A percentile compares a stretch with the other conserved stretches of the same genome.
Conservation (phyloP, 2,888 invertebrate species). For the Aquatica leii region DNA sequence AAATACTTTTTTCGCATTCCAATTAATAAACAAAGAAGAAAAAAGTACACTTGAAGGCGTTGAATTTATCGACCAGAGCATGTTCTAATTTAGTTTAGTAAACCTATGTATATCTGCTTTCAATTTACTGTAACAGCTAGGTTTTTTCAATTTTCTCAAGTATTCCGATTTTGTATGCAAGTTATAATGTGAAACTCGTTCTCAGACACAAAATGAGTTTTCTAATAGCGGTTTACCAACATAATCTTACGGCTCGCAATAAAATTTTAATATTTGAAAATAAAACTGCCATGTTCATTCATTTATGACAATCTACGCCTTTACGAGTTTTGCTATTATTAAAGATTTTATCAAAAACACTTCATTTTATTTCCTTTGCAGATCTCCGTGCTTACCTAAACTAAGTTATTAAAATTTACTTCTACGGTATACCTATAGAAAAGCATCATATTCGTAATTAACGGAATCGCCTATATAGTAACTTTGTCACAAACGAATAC, state of each 20-base stretch:
- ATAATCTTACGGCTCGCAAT: slow-evolving; percentile 39
- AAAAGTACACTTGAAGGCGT: slow-evolving; percentile 20
- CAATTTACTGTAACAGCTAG: slow-evolving; percentile 28
- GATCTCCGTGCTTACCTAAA: background rate
- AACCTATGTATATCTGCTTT: slow-evolving; percentile 33
- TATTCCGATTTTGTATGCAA: slow-evolving; percentile 33
- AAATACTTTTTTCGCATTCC: slow-evolving; percentile 18
- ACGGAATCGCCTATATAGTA: too few relatives aligned
- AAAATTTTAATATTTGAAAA: slow-evolving; percentile 41
- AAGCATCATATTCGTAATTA: too few relatives aligned
- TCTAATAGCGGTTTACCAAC: slow-evolving; percentile 41
- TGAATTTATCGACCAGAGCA: slow-evolving; percentile 25
- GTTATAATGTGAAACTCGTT: slow-evolving; percentile 31
- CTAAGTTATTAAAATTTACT: slow-evolving; percentile 7
- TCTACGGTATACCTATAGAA: background rate
- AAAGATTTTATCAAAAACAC: slow-evolving; percentile 30
- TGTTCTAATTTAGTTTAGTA: slow-evolving; percentile 31
- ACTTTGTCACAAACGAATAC: too few relatives aligned
- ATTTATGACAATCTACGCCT: slow-evolving; percentile 30
- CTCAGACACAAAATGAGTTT: slow-evolving; percentile 38
- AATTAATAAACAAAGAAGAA: slow-evolving; percentile 28
- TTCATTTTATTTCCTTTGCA: slow-evolving; percentile 20
- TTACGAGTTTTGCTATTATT: slow-evolving; percentile 32
- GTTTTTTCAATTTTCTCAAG: slow-evolving; percentile 34
- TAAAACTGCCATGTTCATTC: slow-evolving; percentile 33